Conservation (phyloP, 2,888 invertebrate genomes). For the Amblyteles armatorius region DNA sequence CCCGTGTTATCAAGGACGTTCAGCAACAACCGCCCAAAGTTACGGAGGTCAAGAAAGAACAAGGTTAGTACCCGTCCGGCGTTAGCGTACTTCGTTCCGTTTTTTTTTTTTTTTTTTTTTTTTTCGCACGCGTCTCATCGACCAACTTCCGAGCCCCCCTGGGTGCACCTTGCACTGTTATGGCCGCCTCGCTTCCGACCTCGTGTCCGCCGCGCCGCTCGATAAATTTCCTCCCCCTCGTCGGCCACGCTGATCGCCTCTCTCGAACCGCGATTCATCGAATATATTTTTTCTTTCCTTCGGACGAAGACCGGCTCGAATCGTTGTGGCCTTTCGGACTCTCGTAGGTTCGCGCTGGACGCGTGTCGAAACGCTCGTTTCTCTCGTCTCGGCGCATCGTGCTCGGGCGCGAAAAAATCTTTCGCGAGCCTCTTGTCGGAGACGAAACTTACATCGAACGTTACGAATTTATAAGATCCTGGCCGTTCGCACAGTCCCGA, state of each 20-base stretch:
- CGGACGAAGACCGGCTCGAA: too few species aligned
- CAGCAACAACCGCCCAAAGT: slow-evolving; percentile 78
- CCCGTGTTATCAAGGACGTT: slow-evolving; percentile 80
- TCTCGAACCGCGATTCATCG: neutral
- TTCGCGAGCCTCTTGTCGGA: neutral
- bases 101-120: slow-evolving; percentile 44
- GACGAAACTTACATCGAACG: neutral
- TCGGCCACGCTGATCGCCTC: neutral
- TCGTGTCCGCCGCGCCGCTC: slow-evolving; percentile 66
- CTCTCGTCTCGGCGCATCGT: slow-evolving; percentile 17
- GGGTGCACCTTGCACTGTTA: slow-evolving; percentile 69
- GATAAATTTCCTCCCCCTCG: slow-evolving; percentile 59
- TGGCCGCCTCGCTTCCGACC: slow-evolving; percentile 77
- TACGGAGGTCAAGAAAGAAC: slow-evolving; percentile 82
- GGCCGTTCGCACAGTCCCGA: neutral
- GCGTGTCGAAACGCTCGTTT: neutral
- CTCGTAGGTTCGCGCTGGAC: neutral
- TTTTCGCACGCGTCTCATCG: slow-evolving; percentile 1
- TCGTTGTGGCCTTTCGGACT: too few species aligned
- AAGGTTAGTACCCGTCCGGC: slow-evolving; percentile 81
- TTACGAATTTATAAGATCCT: neutral
- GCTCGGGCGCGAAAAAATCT: slow-evolving; percentile 26
- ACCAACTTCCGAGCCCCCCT: slow-evolving; percentile 71
- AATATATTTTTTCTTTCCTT: neutral
- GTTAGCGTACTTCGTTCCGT: neutral